Percentiles rank a stretch among this genome's conserved stretches.
phyloP scores from a whole-genome alignment of 2,113 vertebrate species.

The Gulo gulo region DNA sequence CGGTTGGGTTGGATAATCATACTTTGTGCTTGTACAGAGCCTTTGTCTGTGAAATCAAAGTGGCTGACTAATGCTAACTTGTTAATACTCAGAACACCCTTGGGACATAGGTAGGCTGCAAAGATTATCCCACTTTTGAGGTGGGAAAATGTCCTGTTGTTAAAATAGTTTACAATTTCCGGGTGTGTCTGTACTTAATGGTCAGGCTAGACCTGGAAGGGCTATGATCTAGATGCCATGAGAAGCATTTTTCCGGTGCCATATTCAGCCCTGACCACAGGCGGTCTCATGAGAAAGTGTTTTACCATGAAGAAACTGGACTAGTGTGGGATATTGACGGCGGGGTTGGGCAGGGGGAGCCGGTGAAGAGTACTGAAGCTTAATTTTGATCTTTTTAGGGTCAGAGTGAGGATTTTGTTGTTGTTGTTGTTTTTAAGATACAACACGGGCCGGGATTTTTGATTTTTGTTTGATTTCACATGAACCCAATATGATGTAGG shows the following conservation, averaged over 20 bases:
- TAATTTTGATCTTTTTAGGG: not conserved
- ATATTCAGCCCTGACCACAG: not conserved
- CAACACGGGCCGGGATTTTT: not conserved
- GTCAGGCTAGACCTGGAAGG: not conserved
- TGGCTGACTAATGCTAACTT: constrained; percentile 55
- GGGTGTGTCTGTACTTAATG: constrained; percentile 26
- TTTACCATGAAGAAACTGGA: not conserved
- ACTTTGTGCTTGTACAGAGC: constrained; percentile 32
- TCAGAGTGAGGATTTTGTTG: not conserved
- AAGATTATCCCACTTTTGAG: constrained; percentile 55
- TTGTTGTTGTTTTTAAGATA: not conserved
- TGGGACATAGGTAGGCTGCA: constrained; percentile 44
- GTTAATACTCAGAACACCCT: constrained; percentile 47
- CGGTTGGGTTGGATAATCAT: constrained; percentile 3
- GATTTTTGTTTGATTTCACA: constrained; percentile 40
- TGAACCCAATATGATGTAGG: constrained; percentile 29
- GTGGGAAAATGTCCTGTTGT: constrained; percentile 47
- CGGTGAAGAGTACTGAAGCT: not conserved
- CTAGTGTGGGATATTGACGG: not conserved
- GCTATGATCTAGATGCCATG: not conserved
- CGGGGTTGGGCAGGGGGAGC: not conserved
- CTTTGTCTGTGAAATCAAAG: constrained; percentile 66
- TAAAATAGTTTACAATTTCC: constrained; percentile 55
- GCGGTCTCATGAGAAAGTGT: constrained; percentile 24
- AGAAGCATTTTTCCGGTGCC: constrained; percentile 19